A percentile compares a stretch with the other conserved stretches of the same genome.
Evolutionary conservation across 35 echinoderm and acorn worm genomes (phyloP).

Genomic region (Apostichopus californicus): DNA sequence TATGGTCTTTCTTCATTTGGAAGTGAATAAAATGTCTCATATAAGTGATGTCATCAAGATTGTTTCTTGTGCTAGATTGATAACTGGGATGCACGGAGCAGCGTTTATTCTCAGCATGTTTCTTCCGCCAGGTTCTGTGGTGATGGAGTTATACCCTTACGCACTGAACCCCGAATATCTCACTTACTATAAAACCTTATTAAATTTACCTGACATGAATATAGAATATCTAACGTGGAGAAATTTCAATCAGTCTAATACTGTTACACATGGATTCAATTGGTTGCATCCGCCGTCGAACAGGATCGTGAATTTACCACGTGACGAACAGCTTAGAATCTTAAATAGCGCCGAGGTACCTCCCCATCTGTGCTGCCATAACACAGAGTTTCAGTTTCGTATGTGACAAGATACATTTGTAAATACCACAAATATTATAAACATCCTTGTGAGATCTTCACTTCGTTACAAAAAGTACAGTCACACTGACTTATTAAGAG

Average conservation of each 20-base stretch:
- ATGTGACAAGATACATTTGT: slow-evolving; percentile 55
- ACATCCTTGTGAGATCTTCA: background rate
- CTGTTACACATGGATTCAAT: no score
- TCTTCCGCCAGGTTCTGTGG: background rate
- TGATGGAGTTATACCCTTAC: background rate
- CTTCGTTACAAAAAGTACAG: background rate
- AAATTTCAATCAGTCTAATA: background rate
- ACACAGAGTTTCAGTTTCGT: slow-evolving; percentile 45
- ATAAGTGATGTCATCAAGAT: no score
- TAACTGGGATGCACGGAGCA: background rate
- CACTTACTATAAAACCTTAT: background rate
- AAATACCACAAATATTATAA: slow-evolving; percentile 33
- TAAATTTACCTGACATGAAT: background rate
- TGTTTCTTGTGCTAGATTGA: background rate
- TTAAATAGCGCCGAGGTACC: slow-evolving; percentile 53
- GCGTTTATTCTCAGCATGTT: background rate
- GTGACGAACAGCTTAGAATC: slow-evolving; percentile 27
- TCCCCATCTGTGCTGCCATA: slow-evolving; percentile 45
- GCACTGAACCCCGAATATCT: background rate
- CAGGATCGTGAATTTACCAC: no score
- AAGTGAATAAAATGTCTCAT: no score
- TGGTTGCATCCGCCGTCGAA: no score
- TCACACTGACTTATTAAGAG: no score
- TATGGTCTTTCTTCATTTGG: no score
- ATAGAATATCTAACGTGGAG: slow-evolving; percentile 11